These are phyloP conservation scores for Galerucella nymphaeae DNA, from an alignment of 2,888 invertebrate species.

Conservation along the genomic window DNA sequence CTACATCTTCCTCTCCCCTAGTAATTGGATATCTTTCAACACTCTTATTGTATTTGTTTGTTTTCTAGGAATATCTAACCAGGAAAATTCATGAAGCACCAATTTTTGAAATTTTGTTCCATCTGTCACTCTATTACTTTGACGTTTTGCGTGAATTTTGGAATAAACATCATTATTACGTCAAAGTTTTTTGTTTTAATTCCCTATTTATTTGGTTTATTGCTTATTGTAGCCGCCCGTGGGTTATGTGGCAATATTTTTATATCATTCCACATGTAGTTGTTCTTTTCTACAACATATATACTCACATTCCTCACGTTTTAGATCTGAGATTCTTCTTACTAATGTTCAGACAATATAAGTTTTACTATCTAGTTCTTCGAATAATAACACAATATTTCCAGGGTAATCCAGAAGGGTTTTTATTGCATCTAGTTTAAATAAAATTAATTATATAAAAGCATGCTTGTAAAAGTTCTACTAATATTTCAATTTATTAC, in stretches of 20 bases:
- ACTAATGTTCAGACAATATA: conserved; percentile 29
- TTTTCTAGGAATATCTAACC: too few species aligned
- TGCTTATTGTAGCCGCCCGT: not conserved
- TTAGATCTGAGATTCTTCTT: conserved; percentile 24
- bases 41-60: too few species aligned
- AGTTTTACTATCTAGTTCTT: conserved; percentile 28
- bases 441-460: not conserved
- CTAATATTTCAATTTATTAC: not conserved
- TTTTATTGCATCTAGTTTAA: not conserved
- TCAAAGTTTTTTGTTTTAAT: too few species aligned
- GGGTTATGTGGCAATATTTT: not conserved
- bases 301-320: not conserved
- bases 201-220: too few species aligned
- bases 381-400: conserved; percentile 19
- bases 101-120: too few species aligned
- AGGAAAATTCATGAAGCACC: too few species aligned
- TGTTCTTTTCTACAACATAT: conserved; percentile 24
- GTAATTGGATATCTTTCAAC: too few species aligned
- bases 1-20: too few species aligned
- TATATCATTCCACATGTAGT: not conserved
- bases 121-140: too few species aligned
- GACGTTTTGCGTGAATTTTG: too few species aligned
- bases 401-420: not conserved
- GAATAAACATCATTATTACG: too few species aligned
- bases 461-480: not conserved